Percentiles rank a stretch among this genome's conserved stretches.
phyloP scores from a whole-genome alignment of 2,113 vertebrate species.

The Ascaphus truei region DNA sequence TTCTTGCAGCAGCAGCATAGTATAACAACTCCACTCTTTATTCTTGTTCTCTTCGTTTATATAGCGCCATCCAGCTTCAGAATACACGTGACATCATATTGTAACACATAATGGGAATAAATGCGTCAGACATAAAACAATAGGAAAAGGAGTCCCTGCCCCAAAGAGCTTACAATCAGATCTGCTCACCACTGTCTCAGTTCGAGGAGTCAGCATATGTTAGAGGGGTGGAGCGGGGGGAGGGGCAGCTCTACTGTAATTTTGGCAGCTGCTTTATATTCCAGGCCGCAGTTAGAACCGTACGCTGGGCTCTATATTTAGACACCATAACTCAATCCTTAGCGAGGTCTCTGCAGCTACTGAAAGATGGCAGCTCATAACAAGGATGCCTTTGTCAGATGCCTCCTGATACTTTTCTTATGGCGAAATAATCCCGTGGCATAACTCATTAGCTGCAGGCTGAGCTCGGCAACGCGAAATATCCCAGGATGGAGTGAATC shows the following conservation, averaged over 20 bases:
- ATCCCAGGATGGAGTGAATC: not conserved
- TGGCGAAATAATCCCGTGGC: not conserved
- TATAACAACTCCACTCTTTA: too few relatives aligned
- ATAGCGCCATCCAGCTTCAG: too few relatives aligned
- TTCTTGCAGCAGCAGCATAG: too few relatives aligned
- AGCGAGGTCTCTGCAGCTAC: not conserved
- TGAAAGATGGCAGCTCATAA: not conserved
- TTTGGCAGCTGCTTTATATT: not conserved
- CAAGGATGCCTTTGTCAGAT: not conserved
- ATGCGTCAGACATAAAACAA: too few relatives aligned
- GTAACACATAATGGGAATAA: too few relatives aligned
- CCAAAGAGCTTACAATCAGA: too few relatives aligned
- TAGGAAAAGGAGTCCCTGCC: too few relatives aligned
- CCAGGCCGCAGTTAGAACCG: not conserved
- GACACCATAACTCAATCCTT: conserved; percentile 23
- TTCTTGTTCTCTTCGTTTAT: too few relatives aligned
- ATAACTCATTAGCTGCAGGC: conserved; percentile 25
- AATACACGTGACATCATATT: too few relatives aligned
- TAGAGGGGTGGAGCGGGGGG: not conserved
- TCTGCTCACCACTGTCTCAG: too few relatives aligned
- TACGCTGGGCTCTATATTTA: conserved; percentile 10
- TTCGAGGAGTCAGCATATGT: too few relatives aligned
- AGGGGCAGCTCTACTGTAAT: not conserved
- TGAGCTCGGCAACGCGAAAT: not conserved
- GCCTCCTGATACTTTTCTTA: not conserved